phyloP scores from a whole-genome alignment of 2,113 vertebrate species.

The Etheostoma cragini region DNA sequence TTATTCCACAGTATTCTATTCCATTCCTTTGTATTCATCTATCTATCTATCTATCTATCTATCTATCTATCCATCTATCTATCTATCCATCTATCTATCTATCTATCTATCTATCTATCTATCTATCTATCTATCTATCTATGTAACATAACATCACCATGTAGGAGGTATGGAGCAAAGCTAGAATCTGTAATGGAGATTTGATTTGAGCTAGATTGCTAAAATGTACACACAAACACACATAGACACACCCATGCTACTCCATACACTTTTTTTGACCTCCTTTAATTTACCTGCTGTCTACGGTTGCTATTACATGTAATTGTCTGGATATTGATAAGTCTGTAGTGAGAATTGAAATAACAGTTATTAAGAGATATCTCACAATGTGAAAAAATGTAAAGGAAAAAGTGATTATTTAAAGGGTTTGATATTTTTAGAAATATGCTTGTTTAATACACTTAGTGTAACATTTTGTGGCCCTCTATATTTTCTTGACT shows the following conservation, averaged over 20 bases:
- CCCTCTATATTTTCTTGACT: neutral
- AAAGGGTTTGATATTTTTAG: neutral
- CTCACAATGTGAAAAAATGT: neutral
- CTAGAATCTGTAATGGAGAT: neutral
- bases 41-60: neutral
- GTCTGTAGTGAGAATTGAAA: neutral
- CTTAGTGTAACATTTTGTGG: too few relatives aligned
- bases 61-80: too few relatives aligned
- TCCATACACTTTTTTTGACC: too few relatives aligned
- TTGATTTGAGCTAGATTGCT: neutral
- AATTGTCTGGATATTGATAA: neutral
- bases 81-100: neutral
- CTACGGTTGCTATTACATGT: too few relatives aligned
- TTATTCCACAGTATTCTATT: conserved; percentile 19
- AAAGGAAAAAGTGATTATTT: neutral
- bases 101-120: neutral
- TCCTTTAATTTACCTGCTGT: too few relatives aligned
- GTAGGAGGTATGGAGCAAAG: neutral
- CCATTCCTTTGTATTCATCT: conserved; percentile 3
- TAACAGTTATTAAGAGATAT: neutral
- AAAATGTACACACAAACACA: neutral
- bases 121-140: too few relatives aligned
- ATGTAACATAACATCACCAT: too few relatives aligned
- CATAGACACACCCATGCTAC: neutral
- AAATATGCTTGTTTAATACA: too few relatives aligned